Conservation (phyloP, 35 echinoderm and acorn worm genomes). For the Lytechinus variegatus region DNA sequence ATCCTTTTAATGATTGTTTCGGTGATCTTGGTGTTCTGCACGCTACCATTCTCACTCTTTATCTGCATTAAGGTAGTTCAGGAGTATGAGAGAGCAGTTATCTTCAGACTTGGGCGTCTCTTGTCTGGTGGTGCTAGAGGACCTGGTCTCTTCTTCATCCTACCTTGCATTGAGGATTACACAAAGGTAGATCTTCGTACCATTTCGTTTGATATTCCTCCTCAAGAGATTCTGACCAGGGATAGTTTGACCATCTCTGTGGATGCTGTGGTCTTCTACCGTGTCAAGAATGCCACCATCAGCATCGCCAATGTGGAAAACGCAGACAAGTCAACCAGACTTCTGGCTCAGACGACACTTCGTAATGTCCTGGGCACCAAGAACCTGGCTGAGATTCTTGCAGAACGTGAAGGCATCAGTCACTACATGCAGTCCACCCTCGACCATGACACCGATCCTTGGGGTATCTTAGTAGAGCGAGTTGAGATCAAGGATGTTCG, state of each 20-base stretch:
- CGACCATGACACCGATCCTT: slow-evolving; percentile 76
- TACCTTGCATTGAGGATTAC: slow-evolving; percentile 77
- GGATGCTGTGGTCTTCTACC: slow-evolving; percentile 96
- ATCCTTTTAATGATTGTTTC: slow-evolving; percentile 38
- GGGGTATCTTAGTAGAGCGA: slow-evolving; percentile 71
- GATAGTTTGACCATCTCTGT: slow-evolving; percentile 95
- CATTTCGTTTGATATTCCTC: slow-evolving; percentile 83
- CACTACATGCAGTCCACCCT: slow-evolving; percentile 79
- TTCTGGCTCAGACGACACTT: slow-evolving; percentile 95
- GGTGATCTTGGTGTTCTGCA: slow-evolving; percentile 36
- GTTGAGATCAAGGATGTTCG: slow-evolving; percentile 90
- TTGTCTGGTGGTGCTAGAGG: slow-evolving; percentile 85
- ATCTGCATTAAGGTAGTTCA: slow-evolving; percentile 71
- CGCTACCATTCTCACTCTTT: slow-evolving; percentile 65
- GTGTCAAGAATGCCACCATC: slow-evolving; percentile 91
- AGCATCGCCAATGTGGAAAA: slow-evolving; percentile 95
- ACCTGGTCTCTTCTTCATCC: slow-evolving; percentile 70
- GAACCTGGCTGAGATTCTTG: slow-evolving; percentile 92
- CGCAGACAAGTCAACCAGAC: slow-evolving; percentile 85
- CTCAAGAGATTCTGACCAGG: slow-evolving; percentile 91
- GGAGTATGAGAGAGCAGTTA: slow-evolving; percentile 90
- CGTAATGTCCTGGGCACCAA: slow-evolving; percentile 98
- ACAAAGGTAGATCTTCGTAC: slow-evolving; percentile 74
- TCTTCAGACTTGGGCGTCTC: slow-evolving; percentile 89
- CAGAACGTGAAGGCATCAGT: slow-evolving; percentile 86